Evolutionary conservation across 2,113 vertebrate genomes (phyloP), one percentile per base, ranked within the genome.

Genomic region (Castor canadensis): DNA sequence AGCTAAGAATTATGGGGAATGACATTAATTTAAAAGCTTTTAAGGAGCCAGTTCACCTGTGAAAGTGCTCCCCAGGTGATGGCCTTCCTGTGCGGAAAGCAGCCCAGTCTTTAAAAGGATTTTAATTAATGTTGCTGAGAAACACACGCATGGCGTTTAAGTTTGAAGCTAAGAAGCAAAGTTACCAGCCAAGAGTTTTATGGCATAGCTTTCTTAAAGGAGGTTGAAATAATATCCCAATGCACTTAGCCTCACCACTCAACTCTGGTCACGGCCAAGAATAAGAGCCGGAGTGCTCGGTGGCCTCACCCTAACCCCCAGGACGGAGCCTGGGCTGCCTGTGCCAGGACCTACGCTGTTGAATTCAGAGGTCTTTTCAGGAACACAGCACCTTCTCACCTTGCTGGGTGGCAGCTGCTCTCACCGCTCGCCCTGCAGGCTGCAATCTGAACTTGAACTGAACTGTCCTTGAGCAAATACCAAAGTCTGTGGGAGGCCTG

Each of bases 21-120:
- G 94, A 82, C 93, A 79, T 90, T 87, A 58, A 95, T 96, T 93
- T 85, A 86, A 94, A 94, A 95, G 95, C 95, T 92, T 95, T 95
- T 91, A 92, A 90, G 91, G 91, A 69, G 81, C 81, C 96, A 82
- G 28, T 40, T 96, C 95, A 95, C 96, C 96, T 93, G 96, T 45
- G 96, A 87, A 90, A 93, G 95, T 43, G 90, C 60, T 93, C 94
- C 95, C 96, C 26, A 9, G 96, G 92, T 82, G 90, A 47, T 11
- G 0, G 80, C 67, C 95, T 96, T 96, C 93, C 96, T 93, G 96
- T 84, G 67, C 0, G 62, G 91, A 77, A 76, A 84, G 28, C 81
- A 43, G 88, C 93, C 71, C 0, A 0, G 86, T 16, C 89, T 87
- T 83, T 96, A 90, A 95, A 87, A 89, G 95, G 96, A 66, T 93